Evolutionary conservation across 2,113 vertebrate genomes (phyloP), one percentile per base, ranked within the genome.

Genomic region (Dunckerocampus dactyliophorus): DNA sequence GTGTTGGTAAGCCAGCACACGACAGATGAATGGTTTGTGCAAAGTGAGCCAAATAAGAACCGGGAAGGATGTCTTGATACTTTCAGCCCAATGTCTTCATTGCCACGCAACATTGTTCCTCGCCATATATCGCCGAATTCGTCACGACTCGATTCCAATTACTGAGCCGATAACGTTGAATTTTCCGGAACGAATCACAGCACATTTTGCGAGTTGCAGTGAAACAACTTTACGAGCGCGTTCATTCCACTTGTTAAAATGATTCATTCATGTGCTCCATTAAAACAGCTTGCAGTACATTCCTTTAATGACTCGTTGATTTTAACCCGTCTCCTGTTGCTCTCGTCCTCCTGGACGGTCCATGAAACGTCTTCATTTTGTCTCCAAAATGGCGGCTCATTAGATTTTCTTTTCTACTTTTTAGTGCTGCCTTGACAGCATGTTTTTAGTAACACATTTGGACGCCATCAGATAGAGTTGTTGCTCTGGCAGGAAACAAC

Each of bases 261-360:
- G 54, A 56, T 56, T 56, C 34, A 42, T 56, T 20, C 34, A 39
- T 42, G 12, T 43, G 12, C 54, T 14, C n/a, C 34, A 42, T 42
- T 20, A 56, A 43, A 56, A 42, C 54, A 7, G 54, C 5, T 21
- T 56, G 37, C 21, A 20, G 17, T 56, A 19, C 4, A 15, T 42
- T 34, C 37, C 37, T 42, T 56, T 56, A 39, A 56, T 39, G 53
- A 39, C n/a, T 42, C n/a, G 12, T 39, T 15, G 54, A 42, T 56
- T 56, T 54, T n/a, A 54, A 54, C 37, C 17, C 19, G 52, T 37
- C 34, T 13, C 34, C 28, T 6, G 31, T 19, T 12, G 51, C 51
- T 53, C 51, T 31, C 16, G 9, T 34, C 53, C n/a, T 13, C 17
- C 53, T 56, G 13, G 12, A 42, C 53, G 13, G 19, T 19, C 17